Base-by-base conservation (phyloP, 2,888 invertebrate species). In the Tachina grossa region DNA sequence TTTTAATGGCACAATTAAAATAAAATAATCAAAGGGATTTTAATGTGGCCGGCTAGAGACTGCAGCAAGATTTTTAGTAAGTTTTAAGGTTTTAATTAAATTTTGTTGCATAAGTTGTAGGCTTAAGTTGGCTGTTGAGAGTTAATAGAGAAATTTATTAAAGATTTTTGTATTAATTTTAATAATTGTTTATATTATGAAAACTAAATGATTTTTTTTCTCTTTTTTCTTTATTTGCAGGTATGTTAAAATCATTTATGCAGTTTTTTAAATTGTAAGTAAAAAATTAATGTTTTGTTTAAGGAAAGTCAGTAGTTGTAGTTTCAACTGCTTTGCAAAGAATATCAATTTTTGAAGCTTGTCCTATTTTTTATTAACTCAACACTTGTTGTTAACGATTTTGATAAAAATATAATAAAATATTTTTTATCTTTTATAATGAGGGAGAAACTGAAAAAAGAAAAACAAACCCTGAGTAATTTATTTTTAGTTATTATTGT, bases 211-310 rank as follows among this genome's bases (percentile, higher is more conserved):
- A 31, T 55, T 11, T 22, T 31, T 31, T 4, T 31, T 16, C 5
- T 59, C 14, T 1, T 43, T 1, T 53, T 63, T 61, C 22, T 68
- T 39, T 53, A 39, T 19, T 75, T 75, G 9, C 63, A 75, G 74
- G 74, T 75, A 74, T 39, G 41, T 45, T 14, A 14, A 16, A 39
- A 9, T 43, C 6, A 11, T n/a, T 74, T 19, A 49, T 45, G 9
- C 31, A 2, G 9, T 13, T 4, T 53, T 2, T 14, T 45, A 43
- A 43, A 19, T 2, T 16, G 72, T 74, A 61, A 74, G 72, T 74
- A 22, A 31, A 59, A 31, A 22, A 51, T 51, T 51, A 0, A 0
- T 51, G 5, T 31, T 5, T 6, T 0, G 31, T 31, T 5, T 31
- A 31, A 31, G 6, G 6, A 31, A 31, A 31, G 0, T 31, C 31